phyloP scores from a whole-genome alignment of 2,888 invertebrate species.

The Eustalomyia histrio region DNA sequence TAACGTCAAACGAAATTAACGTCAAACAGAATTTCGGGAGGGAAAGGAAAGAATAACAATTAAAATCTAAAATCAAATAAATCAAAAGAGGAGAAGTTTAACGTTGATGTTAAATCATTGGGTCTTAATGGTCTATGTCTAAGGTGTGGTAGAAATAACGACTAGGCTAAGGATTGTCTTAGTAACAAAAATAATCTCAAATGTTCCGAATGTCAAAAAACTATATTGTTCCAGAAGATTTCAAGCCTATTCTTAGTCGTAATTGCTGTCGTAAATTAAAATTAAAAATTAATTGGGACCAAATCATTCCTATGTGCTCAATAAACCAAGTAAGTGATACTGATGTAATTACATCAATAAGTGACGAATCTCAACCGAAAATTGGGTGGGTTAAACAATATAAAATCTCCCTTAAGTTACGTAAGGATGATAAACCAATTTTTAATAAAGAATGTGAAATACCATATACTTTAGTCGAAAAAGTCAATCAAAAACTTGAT shows the following conservation, averaged over 20 bases:
- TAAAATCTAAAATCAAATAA: neutral
- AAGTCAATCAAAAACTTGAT: no score
- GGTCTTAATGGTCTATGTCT: slow-evolving; percentile 22
- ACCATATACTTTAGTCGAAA: no score
- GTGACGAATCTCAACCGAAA: slow-evolving; percentile 17
- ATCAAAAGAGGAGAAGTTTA: no score
- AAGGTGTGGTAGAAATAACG: slow-evolving; percentile 41
- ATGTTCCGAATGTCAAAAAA: no score
- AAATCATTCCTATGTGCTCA: slow-evolving; percentile 11
- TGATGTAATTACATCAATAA: slow-evolving; percentile 6
- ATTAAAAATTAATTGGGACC: slow-evolving; percentile 27
- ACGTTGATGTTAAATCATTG: slow-evolving; percentile 32
- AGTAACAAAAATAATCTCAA: no score
- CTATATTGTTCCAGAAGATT: no score
- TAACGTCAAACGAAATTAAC: slow-evolving; percentile 21
- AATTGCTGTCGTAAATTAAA: slow-evolving; percentile 30
- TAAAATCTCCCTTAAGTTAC: slow-evolving; percentile 40
- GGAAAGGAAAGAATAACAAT: neutral
- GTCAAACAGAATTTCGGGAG: slow-evolving; percentile 39
- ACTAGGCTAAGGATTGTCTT: slow-evolving; percentile 44
- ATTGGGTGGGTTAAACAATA: slow-evolving; percentile 26
- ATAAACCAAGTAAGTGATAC: no score
- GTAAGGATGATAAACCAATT: slow-evolving; percentile 18
- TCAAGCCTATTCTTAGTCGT: no score
- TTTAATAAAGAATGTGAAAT: no score